Evolutionary conservation across 1,140 invertebrate species (phyloP).

Genomic region (Trichonephila inaurata): DNA sequence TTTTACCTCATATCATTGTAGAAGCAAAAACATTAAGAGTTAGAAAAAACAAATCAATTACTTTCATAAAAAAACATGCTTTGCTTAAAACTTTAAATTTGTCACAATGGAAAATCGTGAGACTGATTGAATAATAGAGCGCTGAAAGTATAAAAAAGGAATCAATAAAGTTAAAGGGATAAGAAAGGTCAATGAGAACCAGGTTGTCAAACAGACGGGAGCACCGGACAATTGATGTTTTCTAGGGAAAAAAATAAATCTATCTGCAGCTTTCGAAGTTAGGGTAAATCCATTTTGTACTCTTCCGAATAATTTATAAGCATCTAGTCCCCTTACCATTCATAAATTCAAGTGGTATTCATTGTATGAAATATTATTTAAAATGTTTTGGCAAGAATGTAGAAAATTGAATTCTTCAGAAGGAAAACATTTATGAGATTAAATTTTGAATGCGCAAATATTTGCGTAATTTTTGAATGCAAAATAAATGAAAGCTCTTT

Average conservation of each 20-base stretch:
- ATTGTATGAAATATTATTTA: not conserved
- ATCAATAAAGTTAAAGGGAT: not conserved
- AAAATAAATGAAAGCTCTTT: no score
- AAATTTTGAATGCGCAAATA: no score
- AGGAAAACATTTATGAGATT: no score
- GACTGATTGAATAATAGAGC: conserved; percentile 2
- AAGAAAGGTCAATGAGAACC: not conserved
- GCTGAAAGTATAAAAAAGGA: not conserved
- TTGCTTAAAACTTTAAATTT: not conserved
- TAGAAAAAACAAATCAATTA: no score
- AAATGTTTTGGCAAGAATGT: no score
- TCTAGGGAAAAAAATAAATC: not conserved
- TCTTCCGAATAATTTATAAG: not conserved
- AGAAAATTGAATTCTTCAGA: no score
- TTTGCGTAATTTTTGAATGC: no score
- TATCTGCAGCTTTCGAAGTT: not conserved
- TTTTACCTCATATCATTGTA: no score
- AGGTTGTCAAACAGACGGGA: not conserved
- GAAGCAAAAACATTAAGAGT: no score
- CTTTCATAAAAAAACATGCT: no score
- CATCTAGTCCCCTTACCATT: no score
- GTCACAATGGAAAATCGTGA: not conserved
- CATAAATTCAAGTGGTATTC: not conserved
- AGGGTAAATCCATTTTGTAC: not conserved
- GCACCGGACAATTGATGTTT: not conserved